A percentile compares a stretch with the other conserved stretches of the same genome.
Conservation (phyloP, 2,888 invertebrate genomes). For the Lochmaea capreae region DNA sequence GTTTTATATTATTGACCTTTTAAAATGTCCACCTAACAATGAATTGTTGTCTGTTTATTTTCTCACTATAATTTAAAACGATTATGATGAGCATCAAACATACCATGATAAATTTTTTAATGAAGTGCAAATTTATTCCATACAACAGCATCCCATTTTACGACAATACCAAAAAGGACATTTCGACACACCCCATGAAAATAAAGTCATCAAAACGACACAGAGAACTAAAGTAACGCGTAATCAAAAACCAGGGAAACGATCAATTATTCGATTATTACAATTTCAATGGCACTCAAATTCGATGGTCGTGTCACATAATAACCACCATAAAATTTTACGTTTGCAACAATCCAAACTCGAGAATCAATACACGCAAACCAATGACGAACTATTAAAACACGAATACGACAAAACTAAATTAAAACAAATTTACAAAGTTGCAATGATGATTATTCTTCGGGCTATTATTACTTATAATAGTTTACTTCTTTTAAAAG, state of each 20-base stretch:
- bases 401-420: conserved; percentile 55
- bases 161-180: conserved; percentile 15
- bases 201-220: conserved; percentile 51
- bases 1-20: too few species aligned
- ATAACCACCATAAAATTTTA: conserved; percentile 63
- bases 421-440: conserved; percentile 54
- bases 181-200: conserved; percentile 34
- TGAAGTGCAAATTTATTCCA: conserved; percentile 26
- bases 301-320: conserved; percentile 61
- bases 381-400: conserved; percentile 57
- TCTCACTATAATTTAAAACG: not conserved
- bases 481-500: not conserved
- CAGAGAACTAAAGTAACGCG: conserved; percentile 53
- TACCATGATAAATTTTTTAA: conserved; percentile 15
- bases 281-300: conserved; percentile 59
- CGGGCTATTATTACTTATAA: not conserved
- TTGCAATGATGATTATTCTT: conserved; percentile 16
- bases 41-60: too few species aligned
- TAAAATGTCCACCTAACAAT: too few species aligned
- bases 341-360: conserved; percentile 53
- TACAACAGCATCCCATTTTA: conserved; percentile 11
- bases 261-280: conserved; percentile 62
- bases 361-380: conserved; percentile 59
- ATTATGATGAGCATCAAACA: not conserved
- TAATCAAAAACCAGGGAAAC: conserved; percentile 59